phyloP scores from a whole-genome alignment of 2,113 vertebrate genomes.

The Oplegnathus fasciatus region DNA sequence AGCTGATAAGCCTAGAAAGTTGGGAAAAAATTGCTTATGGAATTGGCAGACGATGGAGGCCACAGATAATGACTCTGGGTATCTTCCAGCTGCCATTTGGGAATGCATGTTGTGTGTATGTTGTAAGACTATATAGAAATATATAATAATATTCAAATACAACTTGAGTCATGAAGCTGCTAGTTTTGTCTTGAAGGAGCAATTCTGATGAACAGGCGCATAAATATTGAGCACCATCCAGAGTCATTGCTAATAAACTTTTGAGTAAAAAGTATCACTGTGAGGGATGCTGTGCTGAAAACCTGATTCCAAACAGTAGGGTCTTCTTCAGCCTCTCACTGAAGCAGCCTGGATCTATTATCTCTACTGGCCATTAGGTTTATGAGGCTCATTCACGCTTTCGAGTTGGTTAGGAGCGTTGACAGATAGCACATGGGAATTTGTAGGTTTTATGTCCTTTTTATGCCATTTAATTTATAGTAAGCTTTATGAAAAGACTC shows the following conservation, averaged over 20 bases:
- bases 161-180: neutral
- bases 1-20: slow-evolving; percentile 62
- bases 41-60: slow-evolving; percentile 62
- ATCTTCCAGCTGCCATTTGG: slow-evolving; percentile 65
- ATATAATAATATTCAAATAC: neutral
- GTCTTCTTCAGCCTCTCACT: slow-evolving; percentile 2
- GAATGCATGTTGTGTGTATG: slow-evolving; percentile 41
- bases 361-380: slow-evolving; percentile 50
- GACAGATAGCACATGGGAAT: slow-evolving; percentile 25
- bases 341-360: slow-evolving; percentile 18
- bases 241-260: neutral
- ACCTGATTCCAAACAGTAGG: neutral
- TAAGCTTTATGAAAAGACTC: slow-evolving; percentile 1
- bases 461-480: slow-evolving; percentile 26
- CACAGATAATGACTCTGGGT: slow-evolving; percentile 63
- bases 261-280: neutral
- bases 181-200: neutral
- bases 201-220: neutral
- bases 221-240: neutral
- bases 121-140: neutral
- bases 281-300: slow-evolving; percentile 1
- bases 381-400: slow-evolving; percentile 60
- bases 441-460: slow-evolving; percentile 33
- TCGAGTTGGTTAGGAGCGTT: slow-evolving; percentile 4
- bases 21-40: slow-evolving; percentile 49